Evolutionary conservation across 2,888 invertebrate species (phyloP).

Genomic region (Prionchulus punctatus): DNA sequence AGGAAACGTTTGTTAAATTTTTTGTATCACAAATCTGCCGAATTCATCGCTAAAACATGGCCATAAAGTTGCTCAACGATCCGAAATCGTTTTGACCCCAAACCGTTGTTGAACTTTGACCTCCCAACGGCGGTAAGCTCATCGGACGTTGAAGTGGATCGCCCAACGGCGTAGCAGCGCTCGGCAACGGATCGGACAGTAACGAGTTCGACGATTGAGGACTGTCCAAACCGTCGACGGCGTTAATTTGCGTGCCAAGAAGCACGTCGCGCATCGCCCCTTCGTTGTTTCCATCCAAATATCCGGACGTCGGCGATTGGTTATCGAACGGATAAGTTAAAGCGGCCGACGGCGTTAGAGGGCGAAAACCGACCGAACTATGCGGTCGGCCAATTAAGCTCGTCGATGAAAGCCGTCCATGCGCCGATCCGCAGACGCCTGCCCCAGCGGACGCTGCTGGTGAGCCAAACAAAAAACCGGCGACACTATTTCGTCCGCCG

Average conservation of each 20-base stretch:
- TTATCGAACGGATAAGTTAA: neutral
- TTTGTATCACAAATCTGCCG: too few species aligned
- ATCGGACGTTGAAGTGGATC: slow-evolving; percentile 8
- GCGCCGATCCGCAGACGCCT: neutral
- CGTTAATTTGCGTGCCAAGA: neutral
- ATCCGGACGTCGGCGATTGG: neutral
- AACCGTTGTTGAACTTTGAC: neutral
- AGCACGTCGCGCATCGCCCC: neutral
- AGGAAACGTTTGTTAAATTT: too few species aligned
- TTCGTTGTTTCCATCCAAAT: neutral
- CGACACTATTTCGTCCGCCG: neutral
- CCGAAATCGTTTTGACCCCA: too few species aligned
- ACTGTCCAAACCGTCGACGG: neutral
- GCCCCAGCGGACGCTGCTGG: neutral
- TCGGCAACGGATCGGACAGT: slow-evolving; percentile 9
- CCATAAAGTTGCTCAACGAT: neutral
- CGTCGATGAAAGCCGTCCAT: neutral
- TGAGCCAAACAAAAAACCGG: too few species aligned
- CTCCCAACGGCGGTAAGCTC: slow-evolving; percentile 8
- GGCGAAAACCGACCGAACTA: neutral
- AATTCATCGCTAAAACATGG: too few species aligned
- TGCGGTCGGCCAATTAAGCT: neutral
- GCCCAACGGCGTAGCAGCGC: neutral
- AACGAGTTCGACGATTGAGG: slow-evolving; percentile 6
- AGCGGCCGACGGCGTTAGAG: neutral